Evolutionary conservation across 1,140 invertebrate genomes (phyloP).

Genomic region (Drosophila quadrilineata): DNA sequence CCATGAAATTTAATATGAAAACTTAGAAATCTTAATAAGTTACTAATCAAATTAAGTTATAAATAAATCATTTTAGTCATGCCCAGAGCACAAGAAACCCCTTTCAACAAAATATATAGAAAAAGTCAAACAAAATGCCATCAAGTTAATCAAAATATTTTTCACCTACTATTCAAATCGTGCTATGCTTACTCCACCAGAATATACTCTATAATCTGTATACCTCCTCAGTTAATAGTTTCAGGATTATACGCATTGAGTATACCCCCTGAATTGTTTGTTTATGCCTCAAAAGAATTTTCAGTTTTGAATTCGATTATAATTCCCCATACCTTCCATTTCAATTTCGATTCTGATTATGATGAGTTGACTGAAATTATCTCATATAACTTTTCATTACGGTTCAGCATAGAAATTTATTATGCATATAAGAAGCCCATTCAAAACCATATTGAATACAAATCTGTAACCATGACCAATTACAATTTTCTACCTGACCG

Average conservation of each 20-base stretch:
- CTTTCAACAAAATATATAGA: slow-evolving; percentile 8
- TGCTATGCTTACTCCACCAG: too few relatives aligned
- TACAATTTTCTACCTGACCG: slow-evolving; percentile 47
- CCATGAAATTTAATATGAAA: too few relatives aligned
- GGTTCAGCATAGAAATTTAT: slow-evolving; percentile 17
- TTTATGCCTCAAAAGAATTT: too few relatives aligned
- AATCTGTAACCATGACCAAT: slow-evolving; percentile 40
- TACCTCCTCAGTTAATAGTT: too few relatives aligned
- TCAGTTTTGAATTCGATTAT: not conserved
- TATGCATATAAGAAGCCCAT: slow-evolving; percentile 10
- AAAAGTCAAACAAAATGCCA: slow-evolving; percentile 19
- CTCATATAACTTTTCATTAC: slow-evolving; percentile 43
- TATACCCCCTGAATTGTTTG: not conserved
- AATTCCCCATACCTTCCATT: too few relatives aligned
- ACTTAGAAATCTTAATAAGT: not conserved
- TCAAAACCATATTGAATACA: slow-evolving; percentile 11
- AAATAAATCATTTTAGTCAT: slow-evolving; percentile 8
- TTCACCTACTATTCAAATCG: too few relatives aligned
- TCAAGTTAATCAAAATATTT: slow-evolving; percentile 26
- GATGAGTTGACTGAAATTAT: slow-evolving; percentile 52
- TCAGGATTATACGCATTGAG: too few relatives aligned
- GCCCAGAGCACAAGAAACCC: not conserved
- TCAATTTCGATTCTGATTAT: not conserved
- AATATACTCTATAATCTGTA: too few relatives aligned
- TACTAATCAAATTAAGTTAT: slow-evolving; percentile 3